These are phyloP conservation scores for Pygocentrus nattereri DNA, from an alignment of 2,797 vertebrate genomes.

Conservation along the genomic window DNA sequence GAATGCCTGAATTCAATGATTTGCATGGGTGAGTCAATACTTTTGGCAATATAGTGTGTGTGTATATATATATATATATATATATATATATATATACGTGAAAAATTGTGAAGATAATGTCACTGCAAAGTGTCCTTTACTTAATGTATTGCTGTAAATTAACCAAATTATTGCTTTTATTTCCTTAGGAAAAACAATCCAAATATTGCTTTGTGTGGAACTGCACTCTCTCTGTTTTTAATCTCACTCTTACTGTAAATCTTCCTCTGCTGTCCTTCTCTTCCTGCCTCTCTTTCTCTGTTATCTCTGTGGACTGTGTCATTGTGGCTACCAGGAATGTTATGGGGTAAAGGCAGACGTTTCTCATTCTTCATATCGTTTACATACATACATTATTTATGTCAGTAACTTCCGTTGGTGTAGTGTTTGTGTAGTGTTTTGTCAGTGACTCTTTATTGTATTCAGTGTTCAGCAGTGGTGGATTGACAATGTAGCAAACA, in stretches of 20 bases:
- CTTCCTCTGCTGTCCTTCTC: constrained; percentile 73
- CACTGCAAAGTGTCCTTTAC: no score
- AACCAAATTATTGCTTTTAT: no score
- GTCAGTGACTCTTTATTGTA: not conserved
- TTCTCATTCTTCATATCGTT: constrained; percentile 63
- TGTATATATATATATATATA: no score
- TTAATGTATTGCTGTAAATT: no score
- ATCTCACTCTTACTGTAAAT: constrained; percentile 37
- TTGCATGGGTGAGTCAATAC: no score
- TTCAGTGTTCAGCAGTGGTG: not conserved
- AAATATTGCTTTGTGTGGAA: not conserved
- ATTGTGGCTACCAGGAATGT: constrained; percentile 86
- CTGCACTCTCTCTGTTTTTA: constrained; percentile 30
- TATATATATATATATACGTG: no score
- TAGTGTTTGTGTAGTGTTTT: constrained; percentile 45
- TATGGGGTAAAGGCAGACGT: constrained; percentile 82
- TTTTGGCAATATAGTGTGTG: no score
- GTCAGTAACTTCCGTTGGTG: constrained; percentile 22
- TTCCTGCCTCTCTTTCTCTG: constrained; percentile 80
- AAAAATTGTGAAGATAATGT: no score
- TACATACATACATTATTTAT: constrained; percentile 41
- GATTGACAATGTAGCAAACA: not conserved
- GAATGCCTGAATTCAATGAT: no score
- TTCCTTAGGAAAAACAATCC: not conserved
- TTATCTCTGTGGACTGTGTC: constrained; percentile 85